Percentiles rank a stretch among this genome's conserved stretches.
phyloP scores from a whole-genome alignment of 2,113 vertebrate species.

The Notechis scutatus region DNA sequence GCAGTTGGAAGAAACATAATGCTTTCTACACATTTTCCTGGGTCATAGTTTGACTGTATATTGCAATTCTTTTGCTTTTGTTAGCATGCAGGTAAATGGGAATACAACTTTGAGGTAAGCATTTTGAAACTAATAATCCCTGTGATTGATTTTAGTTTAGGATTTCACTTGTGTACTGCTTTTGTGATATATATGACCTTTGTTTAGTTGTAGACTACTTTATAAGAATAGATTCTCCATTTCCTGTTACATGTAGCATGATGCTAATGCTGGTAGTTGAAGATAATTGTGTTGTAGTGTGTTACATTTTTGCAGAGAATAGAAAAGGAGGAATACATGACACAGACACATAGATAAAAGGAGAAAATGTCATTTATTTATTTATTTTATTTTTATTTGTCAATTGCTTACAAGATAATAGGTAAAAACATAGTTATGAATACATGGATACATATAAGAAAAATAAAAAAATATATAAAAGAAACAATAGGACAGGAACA shows the following conservation, averaged over 20 bases:
- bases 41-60: constrained; percentile 30
- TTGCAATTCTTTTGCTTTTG: constrained; percentile 41
- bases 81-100: constrained; percentile 92
- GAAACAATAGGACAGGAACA: too few relatives aligned
- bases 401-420: too few relatives aligned
- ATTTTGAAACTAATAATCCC: not conserved
- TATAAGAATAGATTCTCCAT: accelerated
- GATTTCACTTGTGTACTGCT: not conserved
- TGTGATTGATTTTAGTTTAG: constrained; percentile 9
- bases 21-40: not conserved
- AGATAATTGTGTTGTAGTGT: not conserved
- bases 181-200: not conserved
- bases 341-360: not conserved
- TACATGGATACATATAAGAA: too few relatives aligned
- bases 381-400: too few relatives aligned
- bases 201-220: not conserved
- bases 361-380: not conserved
- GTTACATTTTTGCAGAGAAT: not conserved
- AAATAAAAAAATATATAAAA: too few relatives aligned
- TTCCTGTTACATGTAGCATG: accelerated
- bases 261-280: not conserved
- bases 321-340: not conserved
- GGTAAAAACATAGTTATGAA: too few relatives aligned
- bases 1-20: not conserved
- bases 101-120: constrained; percentile 96